phyloP scores from a whole-genome alignment of 2,888 invertebrate genomes.

The Trissolcus brochymenae region DNA sequence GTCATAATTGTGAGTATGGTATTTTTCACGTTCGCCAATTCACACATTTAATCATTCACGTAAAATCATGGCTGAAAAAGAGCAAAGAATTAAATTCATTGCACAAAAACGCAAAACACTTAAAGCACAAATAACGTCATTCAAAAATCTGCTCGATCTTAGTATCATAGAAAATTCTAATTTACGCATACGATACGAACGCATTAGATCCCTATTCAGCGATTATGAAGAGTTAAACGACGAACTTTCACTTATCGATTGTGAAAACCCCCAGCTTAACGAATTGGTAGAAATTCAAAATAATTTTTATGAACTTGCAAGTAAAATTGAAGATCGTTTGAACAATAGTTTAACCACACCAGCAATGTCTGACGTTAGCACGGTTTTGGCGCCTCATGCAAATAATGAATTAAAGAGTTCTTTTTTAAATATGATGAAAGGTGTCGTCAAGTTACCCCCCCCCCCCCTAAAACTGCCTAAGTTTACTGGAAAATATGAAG shows the following conservation, averaged over 20 bases:
- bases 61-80: background rate
- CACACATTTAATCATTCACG: background rate
- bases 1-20: background rate
- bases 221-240: conserved; percentile 2
- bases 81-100: background rate
- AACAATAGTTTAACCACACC: background rate
- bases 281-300: background rate
- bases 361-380: too few species aligned
- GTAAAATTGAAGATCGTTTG: background rate
- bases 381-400: background rate
- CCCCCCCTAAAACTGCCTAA: conserved; percentile 29
- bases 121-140: background rate
- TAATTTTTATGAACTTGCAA: background rate
- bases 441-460: conserved; percentile 34
- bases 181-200: background rate
- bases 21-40: background rate
- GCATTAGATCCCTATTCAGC: background rate
- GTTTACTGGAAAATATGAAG: conserved; percentile 38
- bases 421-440: background rate
- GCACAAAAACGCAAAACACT: background rate
- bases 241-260: background rate
- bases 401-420: background rate
- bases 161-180: background rate
- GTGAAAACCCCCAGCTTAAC: background rate
- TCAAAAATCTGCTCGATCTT: background rate